Conservation (phyloP, 2,113 vertebrate species). For the Galemys pyrenaicus region DNA sequence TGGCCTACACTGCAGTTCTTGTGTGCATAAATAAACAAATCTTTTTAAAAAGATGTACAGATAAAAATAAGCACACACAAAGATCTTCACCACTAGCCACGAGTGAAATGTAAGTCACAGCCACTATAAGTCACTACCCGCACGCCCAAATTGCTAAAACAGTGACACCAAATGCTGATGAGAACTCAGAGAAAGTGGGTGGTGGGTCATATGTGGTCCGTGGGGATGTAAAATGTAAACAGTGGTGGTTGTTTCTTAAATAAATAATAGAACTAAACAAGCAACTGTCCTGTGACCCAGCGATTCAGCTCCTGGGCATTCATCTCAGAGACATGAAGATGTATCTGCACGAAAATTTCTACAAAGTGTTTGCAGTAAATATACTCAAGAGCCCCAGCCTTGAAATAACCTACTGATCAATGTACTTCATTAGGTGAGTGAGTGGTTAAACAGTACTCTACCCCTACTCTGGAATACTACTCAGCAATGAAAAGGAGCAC, state of each 20-base stretch:
- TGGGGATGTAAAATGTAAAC: not conserved
- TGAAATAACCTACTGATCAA: not conserved
- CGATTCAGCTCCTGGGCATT: not conserved
- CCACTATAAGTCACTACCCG: no score
- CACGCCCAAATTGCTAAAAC: no score
- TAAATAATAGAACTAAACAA: no score
- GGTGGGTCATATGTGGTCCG: not conserved
- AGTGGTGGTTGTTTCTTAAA: not conserved
- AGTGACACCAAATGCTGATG: not conserved
- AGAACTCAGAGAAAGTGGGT: not conserved
- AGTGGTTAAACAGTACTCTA: not conserved
- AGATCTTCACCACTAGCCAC: no score
- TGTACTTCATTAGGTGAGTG: not conserved
- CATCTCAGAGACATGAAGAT: no score
- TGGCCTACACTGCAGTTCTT: no score
- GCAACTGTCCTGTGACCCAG: not conserved
- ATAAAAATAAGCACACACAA: no score
- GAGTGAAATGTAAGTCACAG: no score
- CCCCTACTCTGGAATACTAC: not conserved
- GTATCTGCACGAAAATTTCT: not conserved
- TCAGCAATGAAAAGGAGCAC: not conserved
- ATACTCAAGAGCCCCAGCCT: not conserved
- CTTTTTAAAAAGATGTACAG: no score
- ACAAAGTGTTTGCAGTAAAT: not conserved
- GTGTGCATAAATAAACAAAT: no score